Evolutionary conservation across 2,113 vertebrate species (phyloP), one percentile per base, ranked within the genome.

Genomic region (Chiloscyllium plagiosum): DNA sequence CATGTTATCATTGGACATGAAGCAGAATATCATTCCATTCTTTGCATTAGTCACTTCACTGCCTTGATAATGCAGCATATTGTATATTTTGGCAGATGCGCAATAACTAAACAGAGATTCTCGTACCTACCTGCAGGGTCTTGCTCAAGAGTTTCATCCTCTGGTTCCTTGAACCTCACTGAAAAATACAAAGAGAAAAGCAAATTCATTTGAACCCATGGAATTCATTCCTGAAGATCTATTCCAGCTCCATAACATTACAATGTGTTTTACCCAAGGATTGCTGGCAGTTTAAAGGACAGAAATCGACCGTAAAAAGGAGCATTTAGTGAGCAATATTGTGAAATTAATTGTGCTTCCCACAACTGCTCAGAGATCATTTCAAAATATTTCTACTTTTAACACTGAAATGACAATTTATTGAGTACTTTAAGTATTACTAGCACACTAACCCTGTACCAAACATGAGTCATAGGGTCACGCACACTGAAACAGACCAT

Each of bases 131-230:
- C 93, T 72, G 6, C 5, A 95, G 68, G 37, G 8, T 95, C 93
- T 72, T 72, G 65, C 66, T 95, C 93, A 29, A 95, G 93, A 95
- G 20, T 70, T 95, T 50, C 68, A 50, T 70, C 68, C 66, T 26
- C 42, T 7, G 65, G 37, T 70, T 95, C 93, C 12, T 69, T 42
- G 92, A 68, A 94, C 24, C 37, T n/a, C 92, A 94, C 92, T 94
- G 65, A 72, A 95, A 95, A 95, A 72, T 70, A 24, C 37, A 69
- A 42, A 95, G 24, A 42, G 10, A 24, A 94, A 70, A 10, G 13
- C 19, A 47, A 50, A 42, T 50, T 95, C 70, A 42, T 70, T 42
- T 50, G 93, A 70, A n/a, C 8, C 22, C 93, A 50, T 15, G 22
- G 42, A 70, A 70, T 95, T 22, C 7, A 26, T 13, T 50, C n/a